Evolutionary conservation across 2,113 vertebrate species (phyloP).

Genomic region (Ifrita kowaldi): DNA sequence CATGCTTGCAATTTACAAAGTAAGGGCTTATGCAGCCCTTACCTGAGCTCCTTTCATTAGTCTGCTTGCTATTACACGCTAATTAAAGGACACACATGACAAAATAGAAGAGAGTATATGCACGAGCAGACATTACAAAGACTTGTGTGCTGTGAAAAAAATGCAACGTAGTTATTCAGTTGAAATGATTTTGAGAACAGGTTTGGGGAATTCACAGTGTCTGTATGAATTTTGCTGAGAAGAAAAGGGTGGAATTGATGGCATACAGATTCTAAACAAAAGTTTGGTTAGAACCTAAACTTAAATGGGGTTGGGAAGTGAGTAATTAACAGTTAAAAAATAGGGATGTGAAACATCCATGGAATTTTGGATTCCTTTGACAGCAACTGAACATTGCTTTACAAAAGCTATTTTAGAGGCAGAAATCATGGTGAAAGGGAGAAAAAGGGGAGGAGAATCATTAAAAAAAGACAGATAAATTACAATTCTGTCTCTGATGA

Average conservation of each 20-base stretch:
- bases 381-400: background rate
- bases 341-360: background rate
- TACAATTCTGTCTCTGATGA: background rate
- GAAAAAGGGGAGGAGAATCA: background rate
- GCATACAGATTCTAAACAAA: background rate
- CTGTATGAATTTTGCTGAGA: background rate
- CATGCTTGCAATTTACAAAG: background rate
- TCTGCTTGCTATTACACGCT: background rate
- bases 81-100: background rate
- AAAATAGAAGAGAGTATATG: background rate
- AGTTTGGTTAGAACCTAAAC: background rate
- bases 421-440: background rate
- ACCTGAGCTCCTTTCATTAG: background rate
- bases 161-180: background rate
- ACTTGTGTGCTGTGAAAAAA: background rate
- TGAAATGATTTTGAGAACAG: background rate
- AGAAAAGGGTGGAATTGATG: background rate
- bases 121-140: background rate
- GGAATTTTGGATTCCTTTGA: background rate
- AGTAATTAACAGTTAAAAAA: background rate
- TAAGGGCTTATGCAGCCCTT: background rate
- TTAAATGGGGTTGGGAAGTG: background rate
- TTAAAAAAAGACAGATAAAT: background rate
- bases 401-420: background rate
- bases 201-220: background rate